Evolutionary conservation across 2,113 vertebrate genomes (phyloP), one percentile per base, ranked within the genome.

Genomic region (Amblyopsis rosae): DNA sequence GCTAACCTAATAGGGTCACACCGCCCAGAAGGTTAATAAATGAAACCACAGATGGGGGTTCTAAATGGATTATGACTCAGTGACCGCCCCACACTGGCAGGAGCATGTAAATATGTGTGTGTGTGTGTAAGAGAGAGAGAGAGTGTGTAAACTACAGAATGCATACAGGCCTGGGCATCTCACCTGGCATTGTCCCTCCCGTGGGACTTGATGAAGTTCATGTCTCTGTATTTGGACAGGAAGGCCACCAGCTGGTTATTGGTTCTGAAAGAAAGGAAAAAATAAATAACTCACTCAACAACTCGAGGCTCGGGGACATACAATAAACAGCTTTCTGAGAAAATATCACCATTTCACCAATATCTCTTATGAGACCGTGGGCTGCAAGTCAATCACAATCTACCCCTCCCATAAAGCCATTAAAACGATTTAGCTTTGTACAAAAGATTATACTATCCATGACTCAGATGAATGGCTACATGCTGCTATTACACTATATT

Each of bases 171-270:
- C 26, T 41, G 59, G 33, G 65, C 53, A 19, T 76, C 66, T 81
- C 91, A 99, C 98, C 98, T 95, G 72, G 97, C 96, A 0, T 99
- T 99, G 90, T 99, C 98, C 75, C 98, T 94, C 70, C 98, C 98
- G 0, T 99, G 98, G 1, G 98, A 99, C 84, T 99, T 99, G 89
- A 99, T 86, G 92, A 99, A 99, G 87, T 99, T 99, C 97, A 98
- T 98, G 35, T 96, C 88, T 72, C 96, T 94, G 61, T 98, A 98
- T 79, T 96, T 94, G 75, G 98, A 97, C 73, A 99, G 92, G 91
- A 99, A 99, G 2, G 95, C 93, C 83, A 99, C 97, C 53, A 99
- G 90, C 88, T 99, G 98, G 83, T 96, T 95, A 50, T 99, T 99
- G 53, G 95, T 97, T 90, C 98, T 99, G 88, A 57, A 76, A 87